Percentiles rank a stretch among this genome's conserved stretches.
Evolutionary conservation across 2,888 invertebrate species (phyloP).

Genomic region (Pasiphila rectangulata): DNA sequence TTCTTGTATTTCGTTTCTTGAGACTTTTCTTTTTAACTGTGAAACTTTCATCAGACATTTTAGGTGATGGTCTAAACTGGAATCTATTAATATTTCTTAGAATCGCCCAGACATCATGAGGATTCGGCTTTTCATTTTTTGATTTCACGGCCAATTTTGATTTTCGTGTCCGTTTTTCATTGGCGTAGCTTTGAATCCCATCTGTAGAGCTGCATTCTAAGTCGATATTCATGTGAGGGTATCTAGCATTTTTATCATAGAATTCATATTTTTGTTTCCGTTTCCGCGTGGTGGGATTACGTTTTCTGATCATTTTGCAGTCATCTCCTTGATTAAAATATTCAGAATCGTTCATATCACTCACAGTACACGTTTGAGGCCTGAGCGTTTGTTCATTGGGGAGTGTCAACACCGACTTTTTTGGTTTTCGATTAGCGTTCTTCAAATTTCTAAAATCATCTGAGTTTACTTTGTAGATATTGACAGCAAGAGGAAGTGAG

Average conservation of each 20-base stretch:
- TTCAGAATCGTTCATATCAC: constrained; percentile 69
- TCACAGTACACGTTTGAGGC: constrained; percentile 59
- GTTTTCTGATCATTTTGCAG: constrained; percentile 48
- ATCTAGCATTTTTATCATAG: constrained; percentile 54
- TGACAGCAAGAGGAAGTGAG: constrained; percentile 56
- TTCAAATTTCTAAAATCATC: constrained; percentile 56
- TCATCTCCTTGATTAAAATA: constrained; percentile 45
- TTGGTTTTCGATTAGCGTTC: constrained; percentile 49
- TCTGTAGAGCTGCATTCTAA: constrained; percentile 60
- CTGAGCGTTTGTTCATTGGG: constrained; percentile 51
- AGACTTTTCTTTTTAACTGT: constrained; percentile 37
- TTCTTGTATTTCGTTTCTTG: constrained; percentile 40
- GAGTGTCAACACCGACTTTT: constrained; percentile 64
- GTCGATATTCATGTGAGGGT: constrained; percentile 50
- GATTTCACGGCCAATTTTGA: constrained; percentile 20
- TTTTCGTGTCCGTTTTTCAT: constrained; percentile 24
- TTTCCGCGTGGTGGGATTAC: constrained; percentile 33
- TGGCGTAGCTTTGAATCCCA: constrained; percentile 46
- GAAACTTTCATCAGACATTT: constrained; percentile 55
- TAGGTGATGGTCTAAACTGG: constrained; percentile 60
- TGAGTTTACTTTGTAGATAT: constrained; percentile 66
- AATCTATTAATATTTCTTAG: constrained; percentile 64
- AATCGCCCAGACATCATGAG: constrained; percentile 64
- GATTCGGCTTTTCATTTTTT: constrained; percentile 37
- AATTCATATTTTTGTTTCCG: constrained; percentile 45